These are phyloP conservation scores for Merodon equestris DNA, from an alignment of 2,888 invertebrate genomes.

Conservation along the genomic window DNA sequence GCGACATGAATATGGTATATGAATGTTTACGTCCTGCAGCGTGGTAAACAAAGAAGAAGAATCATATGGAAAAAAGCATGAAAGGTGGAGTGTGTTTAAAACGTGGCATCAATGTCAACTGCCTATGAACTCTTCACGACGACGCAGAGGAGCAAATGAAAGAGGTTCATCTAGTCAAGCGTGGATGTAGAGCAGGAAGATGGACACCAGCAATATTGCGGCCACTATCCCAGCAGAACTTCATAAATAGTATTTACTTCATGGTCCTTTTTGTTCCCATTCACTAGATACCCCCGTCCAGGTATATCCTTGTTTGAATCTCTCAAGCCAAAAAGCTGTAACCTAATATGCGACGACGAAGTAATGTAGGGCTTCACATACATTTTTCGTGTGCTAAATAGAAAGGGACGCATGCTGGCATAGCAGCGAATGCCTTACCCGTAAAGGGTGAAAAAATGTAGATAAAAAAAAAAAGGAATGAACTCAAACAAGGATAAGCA, in stretches of 20 bases:
- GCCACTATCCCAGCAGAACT: conserved; percentile 35
- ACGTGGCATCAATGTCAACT: conserved; percentile 62
- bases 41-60: conserved; percentile 20
- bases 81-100: neutral
- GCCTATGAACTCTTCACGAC: conserved; percentile 48
- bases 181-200: neutral
- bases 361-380: conserved; percentile 67
- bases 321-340: conserved; percentile 51
- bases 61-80: neutral
- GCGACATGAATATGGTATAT: too few relatives aligned
- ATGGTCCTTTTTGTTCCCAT: too few relatives aligned
- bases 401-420: conserved; percentile 26
- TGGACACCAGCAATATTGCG: conserved; percentile 9
- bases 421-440: conserved; percentile 13
- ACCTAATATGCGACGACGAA: conserved; percentile 65
- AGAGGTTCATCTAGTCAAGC: too few relatives aligned
- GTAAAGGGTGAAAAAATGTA: conserved; percentile 8
- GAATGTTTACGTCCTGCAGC: conserved; percentile 9
- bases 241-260: conserved; percentile 45
- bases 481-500: too few relatives aligned
- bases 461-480: too few relatives aligned
- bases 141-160: conserved; percentile 10
- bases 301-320: neutral
- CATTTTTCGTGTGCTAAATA: conserved; percentile 48
- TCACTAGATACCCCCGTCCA: conserved; percentile 4